phyloP scores from a whole-genome alignment of 1,140 invertebrate genomes.

The Leucophenga varia region DNA sequence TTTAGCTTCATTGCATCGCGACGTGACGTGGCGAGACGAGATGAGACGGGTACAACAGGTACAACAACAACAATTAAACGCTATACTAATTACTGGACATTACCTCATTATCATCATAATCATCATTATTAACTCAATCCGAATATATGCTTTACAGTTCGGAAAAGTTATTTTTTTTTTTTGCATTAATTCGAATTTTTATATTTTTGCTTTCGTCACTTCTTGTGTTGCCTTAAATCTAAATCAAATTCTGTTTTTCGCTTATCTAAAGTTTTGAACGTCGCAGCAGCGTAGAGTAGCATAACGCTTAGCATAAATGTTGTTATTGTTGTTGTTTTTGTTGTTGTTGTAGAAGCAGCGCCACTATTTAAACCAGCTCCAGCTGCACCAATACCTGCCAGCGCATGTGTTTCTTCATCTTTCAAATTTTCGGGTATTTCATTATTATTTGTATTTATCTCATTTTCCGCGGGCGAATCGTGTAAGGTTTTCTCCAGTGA shows the following conservation, averaged over 20 bases:
- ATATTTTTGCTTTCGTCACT: constrained; percentile 12
- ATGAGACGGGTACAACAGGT: constrained; percentile 56
- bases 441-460: constrained; percentile 29
- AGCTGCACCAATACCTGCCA: constrained; percentile 35
- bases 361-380: constrained; percentile 3
- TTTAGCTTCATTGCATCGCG: no score
- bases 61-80: constrained; percentile 57
- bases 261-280: constrained; percentile 35
- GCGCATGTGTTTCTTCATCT: constrained; percentile 22
- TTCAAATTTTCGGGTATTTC: constrained; percentile 50
- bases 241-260: no score
- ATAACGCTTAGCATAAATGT: constrained; percentile 4
- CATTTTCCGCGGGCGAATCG: constrained; percentile 38
- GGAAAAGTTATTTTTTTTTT: no score
- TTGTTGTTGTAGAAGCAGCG: constrained; percentile 6
- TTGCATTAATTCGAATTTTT: no score
- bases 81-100: no score
- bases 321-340: not conserved
- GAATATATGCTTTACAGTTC: no score
- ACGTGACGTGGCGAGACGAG: no score
- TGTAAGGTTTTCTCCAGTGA: constrained; percentile 42
- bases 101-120: no score
- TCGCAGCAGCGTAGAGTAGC: constrained; percentile 9
- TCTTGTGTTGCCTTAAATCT: not conserved
- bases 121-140: no score